Percentiles rank a stretch among this genome's conserved stretches.
These are phyloP conservation scores for Eidolon dupreanum DNA, from an alignment of 2,797 vertebrate species.

Conservation along the genomic window DNA sequence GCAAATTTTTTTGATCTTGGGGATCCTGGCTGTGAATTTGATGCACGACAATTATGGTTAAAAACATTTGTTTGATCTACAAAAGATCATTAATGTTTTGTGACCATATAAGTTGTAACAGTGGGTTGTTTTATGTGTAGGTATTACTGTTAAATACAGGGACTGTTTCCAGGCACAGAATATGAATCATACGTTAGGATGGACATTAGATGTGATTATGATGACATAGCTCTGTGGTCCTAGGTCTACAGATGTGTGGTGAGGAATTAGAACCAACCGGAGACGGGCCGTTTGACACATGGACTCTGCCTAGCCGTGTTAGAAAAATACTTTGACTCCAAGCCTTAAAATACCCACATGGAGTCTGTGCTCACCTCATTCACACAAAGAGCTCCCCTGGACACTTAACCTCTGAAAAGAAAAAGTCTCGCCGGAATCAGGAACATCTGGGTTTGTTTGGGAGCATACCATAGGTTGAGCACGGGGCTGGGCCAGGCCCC, in stretches of 20 bases:
- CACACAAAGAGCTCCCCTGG: slow-evolving; percentile 61
- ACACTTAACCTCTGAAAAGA: slow-evolving; percentile 58
- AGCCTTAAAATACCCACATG: slow-evolving; percentile 80
- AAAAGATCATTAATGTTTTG: slow-evolving; percentile 78
- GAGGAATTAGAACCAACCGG: slow-evolving; percentile 69
- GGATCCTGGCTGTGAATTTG: slow-evolving; percentile 82
- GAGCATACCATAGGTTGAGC: slow-evolving; percentile 43
- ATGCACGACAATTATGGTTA: slow-evolving; percentile 82
- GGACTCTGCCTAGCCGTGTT: slow-evolving; percentile 64
- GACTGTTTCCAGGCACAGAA: slow-evolving; percentile 80
- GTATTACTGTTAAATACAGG: slow-evolving; percentile 83
- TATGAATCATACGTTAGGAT: slow-evolving; percentile 73
- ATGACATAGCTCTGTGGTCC: slow-evolving; percentile 64
- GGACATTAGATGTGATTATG: slow-evolving; percentile 75
- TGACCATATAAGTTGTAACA: slow-evolving; percentile 80
- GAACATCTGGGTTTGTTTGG: slow-evolving; percentile 48
- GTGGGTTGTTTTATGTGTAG: slow-evolving; percentile 82
- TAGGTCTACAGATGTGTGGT: slow-evolving; percentile 60
- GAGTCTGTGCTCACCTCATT: slow-evolving; percentile 77
- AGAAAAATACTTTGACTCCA: slow-evolving; percentile 76
- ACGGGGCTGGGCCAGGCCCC: slow-evolving; percentile 27
- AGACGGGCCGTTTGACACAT: slow-evolving; percentile 60
- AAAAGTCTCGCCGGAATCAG: slow-evolving; percentile 43
- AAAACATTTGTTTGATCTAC: slow-evolving; percentile 76
- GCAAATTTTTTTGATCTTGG: slow-evolving; percentile 78